Base-by-base conservation (phyloP, 2,113 vertebrate genomes). In the Catharus minimus region DNA sequence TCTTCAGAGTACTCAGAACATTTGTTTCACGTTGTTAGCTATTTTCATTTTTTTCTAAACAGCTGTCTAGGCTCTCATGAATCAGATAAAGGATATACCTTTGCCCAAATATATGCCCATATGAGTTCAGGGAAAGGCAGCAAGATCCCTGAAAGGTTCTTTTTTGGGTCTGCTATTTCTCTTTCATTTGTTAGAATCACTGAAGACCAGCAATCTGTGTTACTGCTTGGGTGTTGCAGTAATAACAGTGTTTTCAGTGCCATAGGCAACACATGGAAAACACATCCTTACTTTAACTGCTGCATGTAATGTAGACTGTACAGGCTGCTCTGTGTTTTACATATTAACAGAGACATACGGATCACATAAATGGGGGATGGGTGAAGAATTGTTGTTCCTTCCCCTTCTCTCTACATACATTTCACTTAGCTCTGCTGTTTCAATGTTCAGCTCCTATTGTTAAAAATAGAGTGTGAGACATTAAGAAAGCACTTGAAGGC, bases 311-410 rank as follows among this genome's bases (percentile, higher is more conserved):
- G 24, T 16, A 57, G 61, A 32, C 64, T 88, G 28, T 33, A 56
- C 52, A 56, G 76, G 41, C 49, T 74, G 72, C 79, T 78, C 61
- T 67, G 76, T 86, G 68, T 68, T 94, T 95, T 72, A 86, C 50
- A 21, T 65, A 81, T 85, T 89, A 79, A 85, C 56, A 43, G 75
- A 76, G 62, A 79, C 33, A 28, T 64, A 67, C 19, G 32, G 47
- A 66, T 89, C 38, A 60, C 50, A 69, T 27, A 71, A 49, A n/a
- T 11, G 5, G 61, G 82, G 80, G 53, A 77, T 76, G 90, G 75
- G 82, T 33, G 44, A 75, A 90, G 81, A 91, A 94, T 83, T 67
- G 36, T 30, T 94, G 92, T 94, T 95, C 76, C 82, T 88, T 91
- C 85, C 72, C 60, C 41, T 91, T 86, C 56, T 85, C 47, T 80